Conservation (phyloP, 2,888 invertebrate species). For the Julus scandinavius region DNA sequence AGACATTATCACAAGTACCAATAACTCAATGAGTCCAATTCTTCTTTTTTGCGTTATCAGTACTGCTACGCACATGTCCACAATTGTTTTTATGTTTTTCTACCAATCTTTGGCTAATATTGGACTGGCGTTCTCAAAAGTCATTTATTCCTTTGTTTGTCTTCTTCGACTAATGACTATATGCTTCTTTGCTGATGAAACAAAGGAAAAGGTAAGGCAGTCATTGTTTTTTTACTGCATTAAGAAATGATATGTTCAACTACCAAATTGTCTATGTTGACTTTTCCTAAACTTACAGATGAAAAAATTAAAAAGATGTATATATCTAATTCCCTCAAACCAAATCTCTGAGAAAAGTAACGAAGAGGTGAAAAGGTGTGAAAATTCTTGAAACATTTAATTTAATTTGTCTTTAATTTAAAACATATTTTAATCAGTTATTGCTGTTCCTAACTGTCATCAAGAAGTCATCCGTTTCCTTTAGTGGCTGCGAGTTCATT, state of each 20-base stretch:
- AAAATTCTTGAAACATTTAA: too few relatives aligned
- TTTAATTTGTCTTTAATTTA: background rate
- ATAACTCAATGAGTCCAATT: background rate
- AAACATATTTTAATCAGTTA: background rate
- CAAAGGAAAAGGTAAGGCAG: background rate
- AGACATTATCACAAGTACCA: background rate
- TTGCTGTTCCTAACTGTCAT: background rate
- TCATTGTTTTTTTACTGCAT: background rate
- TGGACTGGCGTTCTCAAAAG: background rate
- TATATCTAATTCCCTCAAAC: background rate
- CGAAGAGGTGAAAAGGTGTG: background rate
- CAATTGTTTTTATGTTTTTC: background rate
- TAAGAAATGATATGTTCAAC: background rate
- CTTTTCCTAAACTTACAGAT: background rate
- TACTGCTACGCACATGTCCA: background rate
- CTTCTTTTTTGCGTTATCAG: background rate
- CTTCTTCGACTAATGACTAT: background rate
- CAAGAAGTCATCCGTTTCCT: background rate
- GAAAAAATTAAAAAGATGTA: background rate
- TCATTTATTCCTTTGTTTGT: background rate
- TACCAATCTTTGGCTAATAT: background rate
- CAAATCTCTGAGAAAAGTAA: background rate
- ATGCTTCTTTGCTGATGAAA: constrained; percentile 3
- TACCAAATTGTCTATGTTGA: too few relatives aligned
- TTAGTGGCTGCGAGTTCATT: background rate